A percentile compares a stretch with the other conserved stretches of the same genome.
These are phyloP conservation scores for Manis javanica DNA, from an alignment of 2,797 vertebrate species.

Conservation along the genomic window DNA sequence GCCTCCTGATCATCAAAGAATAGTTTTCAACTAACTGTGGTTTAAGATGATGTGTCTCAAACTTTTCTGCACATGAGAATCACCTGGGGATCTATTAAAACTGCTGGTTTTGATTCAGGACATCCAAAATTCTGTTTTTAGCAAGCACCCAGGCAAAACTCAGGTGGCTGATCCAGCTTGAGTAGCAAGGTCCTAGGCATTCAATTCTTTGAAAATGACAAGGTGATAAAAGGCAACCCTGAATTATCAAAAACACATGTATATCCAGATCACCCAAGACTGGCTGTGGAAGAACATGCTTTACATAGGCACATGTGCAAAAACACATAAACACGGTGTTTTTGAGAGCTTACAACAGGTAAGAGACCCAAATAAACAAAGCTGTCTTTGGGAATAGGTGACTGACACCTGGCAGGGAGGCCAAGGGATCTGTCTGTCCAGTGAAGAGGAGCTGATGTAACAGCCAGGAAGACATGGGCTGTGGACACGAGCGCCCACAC, in stretches of 20 bases:
- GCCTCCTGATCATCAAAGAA: slow-evolving; percentile 17
- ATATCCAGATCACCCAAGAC: not conserved
- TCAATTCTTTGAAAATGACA: not conserved
- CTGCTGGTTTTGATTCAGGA: not conserved
- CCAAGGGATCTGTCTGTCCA: not conserved
- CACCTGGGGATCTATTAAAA: not conserved
- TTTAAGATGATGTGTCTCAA: not conserved
- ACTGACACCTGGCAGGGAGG: not conserved
- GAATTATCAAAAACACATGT: not conserved
- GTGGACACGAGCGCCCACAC: not conserved
- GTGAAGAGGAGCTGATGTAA: not conserved
- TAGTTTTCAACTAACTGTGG: not conserved
- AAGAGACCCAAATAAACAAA: not conserved
- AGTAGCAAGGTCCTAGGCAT: not conserved
- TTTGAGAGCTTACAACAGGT: not conserved
- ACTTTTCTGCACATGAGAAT: not conserved
- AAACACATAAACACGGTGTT: not conserved
- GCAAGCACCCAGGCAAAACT: not conserved
- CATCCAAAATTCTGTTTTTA: not conserved
- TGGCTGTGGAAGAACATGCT: not conserved
- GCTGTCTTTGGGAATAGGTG: not conserved
- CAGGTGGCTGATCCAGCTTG: not conserved
- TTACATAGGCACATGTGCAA: not conserved
- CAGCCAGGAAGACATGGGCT: not conserved
- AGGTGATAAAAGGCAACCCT: not conserved